A percentile compares a stretch with the other conserved stretches of the same genome.
These are phyloP conservation scores for Gadopsis bispinosus DNA, from an alignment of 2,797 vertebrate species.

Conservation along the genomic window DNA sequence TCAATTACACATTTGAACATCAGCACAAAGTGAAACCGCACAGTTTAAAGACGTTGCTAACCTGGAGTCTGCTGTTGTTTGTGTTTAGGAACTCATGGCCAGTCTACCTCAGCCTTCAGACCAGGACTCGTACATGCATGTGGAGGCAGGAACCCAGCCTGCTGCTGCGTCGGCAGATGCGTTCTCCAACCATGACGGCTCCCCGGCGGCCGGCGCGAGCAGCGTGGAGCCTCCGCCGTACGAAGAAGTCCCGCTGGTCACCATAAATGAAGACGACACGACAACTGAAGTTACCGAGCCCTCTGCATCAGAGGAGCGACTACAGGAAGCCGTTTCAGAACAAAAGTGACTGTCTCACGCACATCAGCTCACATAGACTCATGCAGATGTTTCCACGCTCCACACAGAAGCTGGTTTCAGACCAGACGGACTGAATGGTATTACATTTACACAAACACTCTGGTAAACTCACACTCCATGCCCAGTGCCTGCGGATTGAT, in stretches of 20 bases:
- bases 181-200: slow-evolving; percentile 49
- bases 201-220: slow-evolving; percentile 21
- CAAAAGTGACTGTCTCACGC: slow-evolving; percentile 79
- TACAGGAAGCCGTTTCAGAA: slow-evolving; percentile 86
- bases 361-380: slow-evolving; percentile 44
- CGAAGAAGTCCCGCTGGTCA: slow-evolving; percentile 57
- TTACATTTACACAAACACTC: slow-evolving; percentile 58
- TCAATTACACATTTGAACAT: too few species aligned
- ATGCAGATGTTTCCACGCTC: slow-evolving; percentile 46
- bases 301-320: slow-evolving; percentile 94
- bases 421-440: slow-evolving; percentile 33
- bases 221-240: slow-evolving; percentile 27
- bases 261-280: slow-evolving; percentile 53
- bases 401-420: slow-evolving; percentile 48
- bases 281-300: slow-evolving; percentile 82
- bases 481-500: slow-evolving; percentile 79
- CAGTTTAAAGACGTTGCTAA: slow-evolving; percentile 4
- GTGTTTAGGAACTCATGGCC: slow-evolving; percentile 91
- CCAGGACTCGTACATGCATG: slow-evolving; percentile 89
- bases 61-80: slow-evolving; percentile 7
- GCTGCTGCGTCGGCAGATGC: slow-evolving; percentile 48
- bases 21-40: neutral
- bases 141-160: slow-evolving; percentile 65
- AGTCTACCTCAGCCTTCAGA: slow-evolving; percentile 96
- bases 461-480: slow-evolving; percentile 59